Conservation (phyloP, 2,888 invertebrate genomes). For the Rhyacophila evoluta region DNA sequence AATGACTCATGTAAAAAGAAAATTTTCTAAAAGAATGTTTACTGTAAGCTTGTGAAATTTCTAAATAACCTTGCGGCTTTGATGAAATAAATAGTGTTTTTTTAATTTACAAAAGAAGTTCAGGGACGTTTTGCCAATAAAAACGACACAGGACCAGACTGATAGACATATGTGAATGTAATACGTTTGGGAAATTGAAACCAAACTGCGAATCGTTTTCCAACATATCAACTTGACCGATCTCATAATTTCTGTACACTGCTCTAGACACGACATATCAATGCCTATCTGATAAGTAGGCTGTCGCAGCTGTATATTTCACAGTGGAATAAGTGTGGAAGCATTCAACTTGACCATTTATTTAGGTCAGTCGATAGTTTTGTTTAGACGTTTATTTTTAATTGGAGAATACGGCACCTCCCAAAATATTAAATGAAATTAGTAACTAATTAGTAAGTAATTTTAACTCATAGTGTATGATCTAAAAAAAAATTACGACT, state of each 20-base stretch:
- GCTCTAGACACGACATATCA: conserved; percentile 3
- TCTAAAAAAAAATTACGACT: no score
- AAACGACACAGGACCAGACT: not conserved
- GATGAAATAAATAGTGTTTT: not conserved
- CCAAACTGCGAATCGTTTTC: not conserved
- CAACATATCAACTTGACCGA: not conserved
- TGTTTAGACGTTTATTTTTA: no score
- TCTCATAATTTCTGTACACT: not conserved
- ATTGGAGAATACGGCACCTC: no score
- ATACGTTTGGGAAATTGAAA: conserved; percentile 11
- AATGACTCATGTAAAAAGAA: no score
- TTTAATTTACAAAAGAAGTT: not conserved
- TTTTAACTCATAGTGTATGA: no score
- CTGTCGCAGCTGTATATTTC: not conserved
- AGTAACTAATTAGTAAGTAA: no score
- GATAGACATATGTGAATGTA: not conserved
- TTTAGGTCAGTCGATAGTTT: no score
- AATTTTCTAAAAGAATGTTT: no score
- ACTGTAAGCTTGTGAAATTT: not conserved
- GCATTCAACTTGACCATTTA: no score
- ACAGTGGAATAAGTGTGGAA: not conserved
- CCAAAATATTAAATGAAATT: no score
- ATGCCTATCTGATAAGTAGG: not conserved
- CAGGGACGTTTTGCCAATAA: not conserved
- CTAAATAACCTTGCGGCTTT: not conserved